A percentile compares a stretch with the other conserved stretches of the same genome.
Conservation (phyloP, 1,140 invertebrate genomes). For the Paralvinella palmiformis region DNA sequence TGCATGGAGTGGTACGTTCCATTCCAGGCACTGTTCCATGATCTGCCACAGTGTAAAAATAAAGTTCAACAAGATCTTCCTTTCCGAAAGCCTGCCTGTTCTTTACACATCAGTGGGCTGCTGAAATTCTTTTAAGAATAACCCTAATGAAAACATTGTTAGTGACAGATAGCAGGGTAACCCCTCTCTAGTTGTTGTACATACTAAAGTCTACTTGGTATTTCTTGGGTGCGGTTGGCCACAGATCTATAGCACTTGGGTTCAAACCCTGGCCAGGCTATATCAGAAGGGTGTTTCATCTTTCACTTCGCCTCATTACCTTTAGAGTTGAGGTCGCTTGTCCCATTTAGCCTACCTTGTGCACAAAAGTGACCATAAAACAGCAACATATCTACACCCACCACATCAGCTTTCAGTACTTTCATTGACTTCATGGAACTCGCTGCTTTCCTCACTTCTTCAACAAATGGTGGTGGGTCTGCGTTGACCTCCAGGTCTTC, state of each 20-base stretch:
- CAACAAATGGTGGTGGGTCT: background rate
- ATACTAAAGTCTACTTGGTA: constrained; percentile 25
- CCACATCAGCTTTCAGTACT: background rate
- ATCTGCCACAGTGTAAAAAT: background rate
- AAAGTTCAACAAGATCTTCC: background rate
- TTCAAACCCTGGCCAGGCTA: no score
- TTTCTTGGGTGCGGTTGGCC: no score
- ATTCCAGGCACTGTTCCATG: constrained; percentile 3
- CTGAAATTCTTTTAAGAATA: constrained; percentile 2
- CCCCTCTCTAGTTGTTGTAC: constrained; percentile 28
- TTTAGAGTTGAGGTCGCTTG: no score
- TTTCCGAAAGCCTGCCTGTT: constrained; percentile 8
- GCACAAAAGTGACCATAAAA: no score
- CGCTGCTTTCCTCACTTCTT: constrained; percentile 8
- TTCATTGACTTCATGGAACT: constrained; percentile 6
- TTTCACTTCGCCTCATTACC: no score
- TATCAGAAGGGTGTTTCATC: no score
- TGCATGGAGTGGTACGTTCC: no score
- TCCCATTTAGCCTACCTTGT: no score
- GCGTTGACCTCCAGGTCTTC: constrained; percentile 7
- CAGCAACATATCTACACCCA: no score
- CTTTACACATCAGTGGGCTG: background rate
- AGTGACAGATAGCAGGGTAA: constrained; percentile 24
- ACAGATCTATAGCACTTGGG: no score
- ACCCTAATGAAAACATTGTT: constrained; percentile 16